These are phyloP conservation scores for Rhagonycha lutea DNA, from an alignment of 2,888 invertebrate genomes.

Conservation along the genomic window DNA sequence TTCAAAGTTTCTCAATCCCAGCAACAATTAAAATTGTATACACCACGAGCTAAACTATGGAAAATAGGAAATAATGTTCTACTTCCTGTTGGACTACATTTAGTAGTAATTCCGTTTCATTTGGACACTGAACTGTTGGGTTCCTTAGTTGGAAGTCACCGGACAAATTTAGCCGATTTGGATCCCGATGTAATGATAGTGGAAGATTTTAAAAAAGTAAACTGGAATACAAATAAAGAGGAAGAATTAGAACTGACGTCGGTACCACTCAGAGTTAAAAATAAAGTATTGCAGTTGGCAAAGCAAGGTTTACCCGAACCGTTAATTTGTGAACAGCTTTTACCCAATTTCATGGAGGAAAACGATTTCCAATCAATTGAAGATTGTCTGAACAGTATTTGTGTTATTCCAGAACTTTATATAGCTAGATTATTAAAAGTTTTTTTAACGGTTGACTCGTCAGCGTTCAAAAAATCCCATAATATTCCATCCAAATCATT, in stretches of 20 bases:
- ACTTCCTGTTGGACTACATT: conserved; percentile 66
- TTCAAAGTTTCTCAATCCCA: conserved; percentile 66
- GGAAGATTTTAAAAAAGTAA: conserved; percentile 51
- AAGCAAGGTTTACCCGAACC: conserved; percentile 60
- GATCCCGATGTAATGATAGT: conserved; percentile 55
- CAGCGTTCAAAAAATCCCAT: conserved; percentile 26
- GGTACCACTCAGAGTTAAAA: conserved; percentile 32
- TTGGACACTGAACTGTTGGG: conserved; percentile 64
- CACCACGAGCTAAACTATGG: conserved; percentile 65
- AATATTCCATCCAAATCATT: conserved; percentile 25
- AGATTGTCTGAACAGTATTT: conserved; percentile 55
- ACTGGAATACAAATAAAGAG: conserved; percentile 49
- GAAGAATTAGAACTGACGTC: conserved; percentile 6
- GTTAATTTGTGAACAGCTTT: conserved; percentile 56
- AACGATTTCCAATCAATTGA: conserved; percentile 51
- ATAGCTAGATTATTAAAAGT: conserved; percentile 57
- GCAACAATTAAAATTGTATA: conserved; percentile 67
- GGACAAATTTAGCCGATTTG: conserved; percentile 39
- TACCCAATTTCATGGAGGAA: conserved; percentile 58
- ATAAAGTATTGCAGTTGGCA: conserved; percentile 38
- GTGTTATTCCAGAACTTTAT: conserved; percentile 61
- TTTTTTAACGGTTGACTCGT: conserved; percentile 47
- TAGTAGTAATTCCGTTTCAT: conserved; percentile 65
- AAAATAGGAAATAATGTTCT: conserved; percentile 60
- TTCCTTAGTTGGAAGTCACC: conserved; percentile 61